Conservation (phyloP, 2,113 vertebrate species). For the Pteruthius melanotis region DNA sequence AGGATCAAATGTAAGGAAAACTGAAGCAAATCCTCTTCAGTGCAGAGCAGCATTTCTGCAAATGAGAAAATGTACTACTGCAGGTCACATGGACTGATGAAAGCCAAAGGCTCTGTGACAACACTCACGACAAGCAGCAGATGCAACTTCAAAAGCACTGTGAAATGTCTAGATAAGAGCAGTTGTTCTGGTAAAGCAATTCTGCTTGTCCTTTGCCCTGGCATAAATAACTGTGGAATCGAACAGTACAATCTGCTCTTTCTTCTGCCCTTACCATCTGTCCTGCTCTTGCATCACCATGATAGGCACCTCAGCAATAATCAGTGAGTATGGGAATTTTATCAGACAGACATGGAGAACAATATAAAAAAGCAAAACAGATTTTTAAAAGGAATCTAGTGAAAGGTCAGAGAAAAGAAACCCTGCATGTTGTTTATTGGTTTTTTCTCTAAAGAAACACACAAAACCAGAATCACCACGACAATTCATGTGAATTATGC, state of each 20-base stretch:
- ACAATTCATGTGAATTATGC: not conserved
- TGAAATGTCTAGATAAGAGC: not conserved
- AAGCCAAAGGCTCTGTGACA: not conserved
- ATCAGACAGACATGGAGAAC: not conserved
- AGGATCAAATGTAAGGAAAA: not conserved
- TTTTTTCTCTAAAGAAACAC: not conserved
- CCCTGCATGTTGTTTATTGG: not conserved
- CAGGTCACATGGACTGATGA: not conserved
- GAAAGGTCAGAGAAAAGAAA: not conserved
- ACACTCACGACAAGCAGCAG: not conserved
- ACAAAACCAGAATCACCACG: not conserved
- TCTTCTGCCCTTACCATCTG: not conserved
- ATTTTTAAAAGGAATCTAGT: not conserved
- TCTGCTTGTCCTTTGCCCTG: not conserved
- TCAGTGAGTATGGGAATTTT: not conserved
- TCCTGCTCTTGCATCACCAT: not conserved
- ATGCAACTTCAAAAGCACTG: not conserved
- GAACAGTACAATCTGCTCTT: not conserved
- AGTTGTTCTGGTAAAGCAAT: slow-evolving; percentile 9
- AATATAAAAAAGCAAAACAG: not conserved
- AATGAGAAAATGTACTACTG: not conserved
- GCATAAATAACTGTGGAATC: not conserved
- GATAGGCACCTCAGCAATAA: not conserved
- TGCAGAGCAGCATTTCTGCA: not conserved
- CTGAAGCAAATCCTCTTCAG: not conserved